Evolutionary conservation across 2,888 invertebrate genomes (phyloP).

Genomic region (Thalpophila matura): DNA sequence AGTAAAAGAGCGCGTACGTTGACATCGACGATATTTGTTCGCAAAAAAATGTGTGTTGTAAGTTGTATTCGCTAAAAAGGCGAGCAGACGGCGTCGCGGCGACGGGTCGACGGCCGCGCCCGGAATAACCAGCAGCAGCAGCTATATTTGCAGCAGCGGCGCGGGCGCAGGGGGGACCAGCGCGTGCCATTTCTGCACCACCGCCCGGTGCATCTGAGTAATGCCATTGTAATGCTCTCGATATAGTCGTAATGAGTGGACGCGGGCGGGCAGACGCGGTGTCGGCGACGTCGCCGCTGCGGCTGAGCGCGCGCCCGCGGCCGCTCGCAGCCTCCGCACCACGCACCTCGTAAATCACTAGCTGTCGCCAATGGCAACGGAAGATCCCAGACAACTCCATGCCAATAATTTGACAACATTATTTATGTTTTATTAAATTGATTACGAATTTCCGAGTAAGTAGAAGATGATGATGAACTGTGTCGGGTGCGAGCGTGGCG

Average conservation of each 20-base stretch:
- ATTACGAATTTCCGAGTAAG: slow-evolving; percentile 57
- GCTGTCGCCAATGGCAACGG: slow-evolving; percentile 56
- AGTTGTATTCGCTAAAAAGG: slow-evolving; percentile 88
- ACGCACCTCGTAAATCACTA: slow-evolving; percentile 63
- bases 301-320: slow-evolving; percentile 51
- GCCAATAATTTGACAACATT: slow-evolving; percentile 66
- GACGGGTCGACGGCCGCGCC: slow-evolving; percentile 90
- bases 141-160: slow-evolving; percentile 88
- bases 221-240: slow-evolving; percentile 90
- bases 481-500: slow-evolving; percentile 52
- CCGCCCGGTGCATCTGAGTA: slow-evolving; percentile 90
- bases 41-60: slow-evolving; percentile 87
- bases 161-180: slow-evolving; percentile 82
- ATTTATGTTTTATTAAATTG: slow-evolving; percentile 66
- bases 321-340: slow-evolving; percentile 49
- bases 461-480: slow-evolving; percentile 61
- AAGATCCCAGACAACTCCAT: slow-evolving; percentile 60
- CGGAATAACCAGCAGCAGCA: slow-evolving; percentile 89
- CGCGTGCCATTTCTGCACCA: slow-evolving; percentile 90
- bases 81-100: slow-evolving; percentile 90
- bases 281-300: slow-evolving; percentile 77
- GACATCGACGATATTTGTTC: slow-evolving; percentile 84
- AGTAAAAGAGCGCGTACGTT: slow-evolving; percentile 79
- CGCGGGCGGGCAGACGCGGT: slow-evolving; percentile 81
- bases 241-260: slow-evolving; percentile 84